Percentiles rank a stretch among this genome's conserved stretches.
Conservation (phyloP, 2,888 invertebrate species). For the Drosophila suboccidentalis region DNA sequence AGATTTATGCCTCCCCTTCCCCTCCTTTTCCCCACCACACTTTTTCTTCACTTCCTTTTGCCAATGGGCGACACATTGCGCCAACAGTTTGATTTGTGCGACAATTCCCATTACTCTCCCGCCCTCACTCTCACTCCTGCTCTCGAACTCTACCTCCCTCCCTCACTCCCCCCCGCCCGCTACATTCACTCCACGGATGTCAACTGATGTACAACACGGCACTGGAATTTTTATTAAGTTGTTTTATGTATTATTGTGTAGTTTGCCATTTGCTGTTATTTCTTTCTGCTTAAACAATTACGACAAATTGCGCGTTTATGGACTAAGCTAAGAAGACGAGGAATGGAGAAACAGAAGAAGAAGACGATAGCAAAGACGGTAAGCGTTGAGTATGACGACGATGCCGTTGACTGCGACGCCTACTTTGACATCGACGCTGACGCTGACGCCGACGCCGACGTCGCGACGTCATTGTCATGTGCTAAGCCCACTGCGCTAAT, state of each 20-base stretch:
- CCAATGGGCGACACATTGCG: constrained; percentile 61
- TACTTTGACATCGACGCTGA: constrained; percentile 12
- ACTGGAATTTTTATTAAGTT: constrained; percentile 83
- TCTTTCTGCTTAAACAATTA: constrained; percentile 83
- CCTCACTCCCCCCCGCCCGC: neutral
- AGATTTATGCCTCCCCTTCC: constrained; percentile 58
- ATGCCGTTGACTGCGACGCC: neutral
- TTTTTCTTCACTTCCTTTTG: neutral
- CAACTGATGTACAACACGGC: constrained; percentile 75
- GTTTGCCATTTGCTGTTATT: constrained; percentile 66
- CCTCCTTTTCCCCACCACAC: neutral
- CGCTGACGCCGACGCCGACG: constrained; percentile 4
- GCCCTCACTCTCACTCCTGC: neutral
- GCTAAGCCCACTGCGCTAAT: constrained; percentile 68
- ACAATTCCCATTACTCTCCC: constrained; percentile 28
- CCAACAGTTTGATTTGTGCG: constrained; percentile 60
- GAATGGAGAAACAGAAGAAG: neutral
- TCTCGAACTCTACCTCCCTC: neutral
- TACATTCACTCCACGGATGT: constrained; percentile 20
- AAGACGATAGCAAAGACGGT: constrained; percentile 3
- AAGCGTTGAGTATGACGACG: neutral
- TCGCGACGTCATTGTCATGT: constrained; percentile 51
- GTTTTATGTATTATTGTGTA: constrained; percentile 75
- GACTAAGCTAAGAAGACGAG: constrained; percentile 46
- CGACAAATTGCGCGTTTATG: constrained; percentile 83